A percentile compares a stretch with the other conserved stretches of the same genome.
Evolutionary conservation across 2,113 vertebrate species (phyloP).

Genomic region (Stegastes partitus): DNA sequence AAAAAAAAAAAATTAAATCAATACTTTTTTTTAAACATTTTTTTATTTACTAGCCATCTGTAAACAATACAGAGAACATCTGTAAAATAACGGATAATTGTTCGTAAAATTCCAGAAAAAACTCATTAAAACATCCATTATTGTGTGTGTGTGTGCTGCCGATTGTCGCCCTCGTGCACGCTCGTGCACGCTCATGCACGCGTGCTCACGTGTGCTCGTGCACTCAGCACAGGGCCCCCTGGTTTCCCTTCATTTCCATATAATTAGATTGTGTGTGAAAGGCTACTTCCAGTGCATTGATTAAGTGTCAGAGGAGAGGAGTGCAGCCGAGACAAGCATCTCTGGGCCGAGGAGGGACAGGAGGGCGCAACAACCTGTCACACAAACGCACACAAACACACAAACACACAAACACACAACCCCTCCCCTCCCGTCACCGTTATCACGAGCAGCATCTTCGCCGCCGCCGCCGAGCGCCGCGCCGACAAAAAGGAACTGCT

Average conservation of each 20-base stretch:
- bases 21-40: no score
- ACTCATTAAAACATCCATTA: no score
- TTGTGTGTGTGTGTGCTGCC: slow-evolving; percentile 15
- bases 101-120: no score
- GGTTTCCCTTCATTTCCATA: slow-evolving; percentile 92
- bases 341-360: slow-evolving; percentile 47
- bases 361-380: slow-evolving; percentile 64
- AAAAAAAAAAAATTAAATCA: no score
- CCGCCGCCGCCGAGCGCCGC: slow-evolving; percentile 8
- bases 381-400: slow-evolving; percentile 71
- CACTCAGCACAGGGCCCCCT: slow-evolving; percentile 88
- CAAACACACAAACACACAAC: slow-evolving; percentile 17
- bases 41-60: no score
- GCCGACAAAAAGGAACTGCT: slow-evolving; percentile 33
- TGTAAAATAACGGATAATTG: no score
- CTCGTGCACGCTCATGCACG: background rate
- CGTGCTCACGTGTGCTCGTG: slow-evolving; percentile 26
- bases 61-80: no score
- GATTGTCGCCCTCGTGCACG: slow-evolving; percentile 8
- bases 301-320: slow-evolving; percentile 89
- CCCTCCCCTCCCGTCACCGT: background rate
- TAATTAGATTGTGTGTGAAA: slow-evolving; percentile 97
- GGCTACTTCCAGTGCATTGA: slow-evolving; percentile 95
- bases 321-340: slow-evolving; percentile 85
- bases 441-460: slow-evolving; percentile 10